Evolutionary conservation across 2,113 vertebrate species (phyloP), one percentile per base, ranked within the genome.

Genomic region (Sisor rabdophorus): DNA sequence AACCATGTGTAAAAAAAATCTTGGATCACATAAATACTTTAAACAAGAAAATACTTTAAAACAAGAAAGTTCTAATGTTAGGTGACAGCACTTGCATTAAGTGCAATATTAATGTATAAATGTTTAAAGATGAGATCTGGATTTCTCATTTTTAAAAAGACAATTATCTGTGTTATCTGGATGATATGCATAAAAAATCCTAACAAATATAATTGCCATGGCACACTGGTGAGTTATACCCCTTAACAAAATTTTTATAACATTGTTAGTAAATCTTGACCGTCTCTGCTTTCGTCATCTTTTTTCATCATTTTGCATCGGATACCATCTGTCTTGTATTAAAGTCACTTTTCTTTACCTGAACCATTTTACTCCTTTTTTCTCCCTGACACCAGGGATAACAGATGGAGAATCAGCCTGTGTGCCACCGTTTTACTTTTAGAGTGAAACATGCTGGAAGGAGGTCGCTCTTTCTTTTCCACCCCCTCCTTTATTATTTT

Each of bases 321-420:
- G 36, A 17, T 65, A 54, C 32, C 20, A 11, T 40, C 26, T 64
- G 22, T 32, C 30, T 63, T 22, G 17, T 50, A 50, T 61, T 28
- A 11, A 11, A 73, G 65, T 64, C 52, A 50, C 24, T 50, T 78
- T 30, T 73, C 20, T 55, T 48, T 72, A 40, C 54, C 56, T 75
- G 47, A 60, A 22, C 77, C n/a, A 73, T 75, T 71, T 60, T 40
- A 55, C 30, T 75, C 28, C 44, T 15, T 71, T 73, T 60, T 71
- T 30, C 67, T 47, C 71, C 30, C 53, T 76, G 63, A 67, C 71
- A 59, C 60, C 60, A 50, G 71, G 63, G 68, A 76, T 84, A 88
- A 86, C 90, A 91, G 89, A 92, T 92, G 89, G 91, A 73, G 40
- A 80, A 84, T 78, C 89, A 90, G 89, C 88, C 85, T 90, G 88